Conservation (phyloP, 2,113 vertebrate species). For the Brevimyrus niger region DNA sequence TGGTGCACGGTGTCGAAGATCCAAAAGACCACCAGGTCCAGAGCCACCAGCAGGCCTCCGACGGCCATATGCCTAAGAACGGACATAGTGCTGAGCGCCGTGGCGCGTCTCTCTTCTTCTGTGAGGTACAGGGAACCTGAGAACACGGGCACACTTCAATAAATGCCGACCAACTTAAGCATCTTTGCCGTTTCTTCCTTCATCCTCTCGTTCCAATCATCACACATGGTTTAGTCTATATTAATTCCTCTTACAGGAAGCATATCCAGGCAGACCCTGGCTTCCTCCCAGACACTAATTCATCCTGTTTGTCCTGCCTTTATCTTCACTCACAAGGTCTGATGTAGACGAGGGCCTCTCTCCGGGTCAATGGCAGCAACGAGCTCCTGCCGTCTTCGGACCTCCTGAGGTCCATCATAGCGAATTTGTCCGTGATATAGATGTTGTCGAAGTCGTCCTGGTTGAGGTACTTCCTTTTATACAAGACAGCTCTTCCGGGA, state of each 20-base stretch:
- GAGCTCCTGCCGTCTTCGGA: conserved; percentile 49
- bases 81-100: conserved; percentile 34
- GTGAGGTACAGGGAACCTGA: conserved; percentile 57
- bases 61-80: conserved; percentile 57
- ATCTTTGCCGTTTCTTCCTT: neutral
- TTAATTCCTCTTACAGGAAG: neutral
- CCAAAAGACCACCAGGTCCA: conserved; percentile 83
- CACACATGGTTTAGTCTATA: neutral
- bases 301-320: neutral
- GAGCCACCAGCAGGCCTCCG: conserved; percentile 55
- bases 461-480: conserved; percentile 64
- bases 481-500: conserved; percentile 62
- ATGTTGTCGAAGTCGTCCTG: conserved; percentile 70
- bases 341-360: conserved; percentile 65
- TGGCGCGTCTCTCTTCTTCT: conserved; percentile 34
- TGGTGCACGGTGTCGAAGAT: conserved; percentile 71
- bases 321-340: conserved; percentile 58
- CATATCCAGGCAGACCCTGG: neutral
- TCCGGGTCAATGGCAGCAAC: conserved; percentile 61
- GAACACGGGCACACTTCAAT: neutral
- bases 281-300: neutral
- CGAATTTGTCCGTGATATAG: conserved; percentile 69
- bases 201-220: neutral
- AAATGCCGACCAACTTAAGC: neutral
- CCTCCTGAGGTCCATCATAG: conserved; percentile 56